Evolutionary conservation across 2,888 invertebrate genomes (phyloP).

Genomic region (Sphaerolaimus hirsutus): DNA sequence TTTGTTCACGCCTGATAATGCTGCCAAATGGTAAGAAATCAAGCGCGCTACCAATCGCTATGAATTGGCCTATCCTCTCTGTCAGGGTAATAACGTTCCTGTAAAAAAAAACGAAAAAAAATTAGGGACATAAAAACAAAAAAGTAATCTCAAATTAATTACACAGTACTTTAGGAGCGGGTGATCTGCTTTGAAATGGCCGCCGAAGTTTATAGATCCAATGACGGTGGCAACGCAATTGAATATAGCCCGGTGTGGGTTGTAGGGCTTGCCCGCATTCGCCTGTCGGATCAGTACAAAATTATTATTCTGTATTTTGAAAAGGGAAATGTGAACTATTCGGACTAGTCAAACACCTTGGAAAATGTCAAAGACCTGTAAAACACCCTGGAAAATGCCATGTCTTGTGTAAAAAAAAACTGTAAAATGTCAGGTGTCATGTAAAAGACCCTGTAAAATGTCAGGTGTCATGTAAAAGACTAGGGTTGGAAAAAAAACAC

Average conservation of each 20-base stretch:
- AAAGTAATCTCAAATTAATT: neutral
- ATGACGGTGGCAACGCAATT: constrained; percentile 1
- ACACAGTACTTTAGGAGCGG: neutral
- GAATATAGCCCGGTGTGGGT: neutral
- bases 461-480: no score
- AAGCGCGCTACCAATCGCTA: neutral
- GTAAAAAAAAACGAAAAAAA: neutral
- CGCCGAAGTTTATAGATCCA: constrained; percentile 1
- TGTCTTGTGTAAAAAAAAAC: no score
- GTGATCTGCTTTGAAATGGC: neutral
- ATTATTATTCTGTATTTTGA: no score
- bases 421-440: no score
- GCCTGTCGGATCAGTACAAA: no score
- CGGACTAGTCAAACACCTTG: no score
- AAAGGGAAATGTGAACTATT: no score
- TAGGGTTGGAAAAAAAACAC: no score
- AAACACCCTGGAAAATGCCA: no score
- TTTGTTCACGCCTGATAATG: no score
- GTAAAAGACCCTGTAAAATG: no score
- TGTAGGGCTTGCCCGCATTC: neutral
- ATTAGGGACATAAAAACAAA: neutral
- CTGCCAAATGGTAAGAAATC: neutral
- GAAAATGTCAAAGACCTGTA: no score
- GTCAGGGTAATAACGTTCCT: neutral
- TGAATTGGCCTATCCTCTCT: neutral